These are phyloP conservation scores for Drosophila novamexicana DNA, from an alignment of 1,140 invertebrate species.

Conservation along the genomic window DNA sequence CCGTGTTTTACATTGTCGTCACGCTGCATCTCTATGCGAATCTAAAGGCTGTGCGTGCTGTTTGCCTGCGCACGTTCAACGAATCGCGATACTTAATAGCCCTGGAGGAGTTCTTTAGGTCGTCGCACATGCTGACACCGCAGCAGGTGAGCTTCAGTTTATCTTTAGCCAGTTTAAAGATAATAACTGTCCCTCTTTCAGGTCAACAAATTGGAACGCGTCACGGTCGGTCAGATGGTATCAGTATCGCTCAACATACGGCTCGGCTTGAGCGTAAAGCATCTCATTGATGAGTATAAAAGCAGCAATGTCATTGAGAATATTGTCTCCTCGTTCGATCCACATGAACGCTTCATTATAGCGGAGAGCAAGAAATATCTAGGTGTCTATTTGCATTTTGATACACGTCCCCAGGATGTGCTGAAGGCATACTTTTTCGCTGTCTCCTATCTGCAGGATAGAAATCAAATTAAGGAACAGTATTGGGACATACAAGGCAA, in stretches of 20 bases:
- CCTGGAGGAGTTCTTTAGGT: conserved; percentile 87
- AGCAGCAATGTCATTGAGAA: conserved; percentile 72
- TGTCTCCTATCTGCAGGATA: conserved; percentile 83
- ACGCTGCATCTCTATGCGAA: conserved; percentile 93
- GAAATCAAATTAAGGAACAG: conserved; percentile 84
- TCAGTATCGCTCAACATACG: conserved; percentile 84
- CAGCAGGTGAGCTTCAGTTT: conserved; percentile 59
- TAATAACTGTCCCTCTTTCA: conserved; percentile 15
- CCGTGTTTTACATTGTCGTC: conserved; percentile 90
- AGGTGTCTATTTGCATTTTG: conserved; percentile 83
- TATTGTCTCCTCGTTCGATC: conserved; percentile 85
- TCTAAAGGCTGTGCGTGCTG: conserved; percentile 91
- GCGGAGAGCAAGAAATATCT: conserved; percentile 78
- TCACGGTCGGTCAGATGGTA: conserved; percentile 85
- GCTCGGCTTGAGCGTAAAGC: conserved; percentile 66
- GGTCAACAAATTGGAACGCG: conserved; percentile 87
- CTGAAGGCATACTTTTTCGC: conserved; percentile 83
- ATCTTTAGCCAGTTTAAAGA: not conserved
- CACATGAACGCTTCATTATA: conserved; percentile 83
- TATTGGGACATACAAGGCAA: conserved; percentile 85
- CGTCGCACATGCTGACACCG: conserved; percentile 85
- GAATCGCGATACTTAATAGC: conserved; percentile 89
- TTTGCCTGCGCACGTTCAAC: conserved; percentile 92
- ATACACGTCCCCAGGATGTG: conserved; percentile 77
- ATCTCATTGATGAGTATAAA: conserved; percentile 70